Percentiles rank a stretch among this genome's conserved stretches.
Evolutionary conservation across 2,888 invertebrate genomes (phyloP).

Genomic region (Mythimna ferrago): DNA sequence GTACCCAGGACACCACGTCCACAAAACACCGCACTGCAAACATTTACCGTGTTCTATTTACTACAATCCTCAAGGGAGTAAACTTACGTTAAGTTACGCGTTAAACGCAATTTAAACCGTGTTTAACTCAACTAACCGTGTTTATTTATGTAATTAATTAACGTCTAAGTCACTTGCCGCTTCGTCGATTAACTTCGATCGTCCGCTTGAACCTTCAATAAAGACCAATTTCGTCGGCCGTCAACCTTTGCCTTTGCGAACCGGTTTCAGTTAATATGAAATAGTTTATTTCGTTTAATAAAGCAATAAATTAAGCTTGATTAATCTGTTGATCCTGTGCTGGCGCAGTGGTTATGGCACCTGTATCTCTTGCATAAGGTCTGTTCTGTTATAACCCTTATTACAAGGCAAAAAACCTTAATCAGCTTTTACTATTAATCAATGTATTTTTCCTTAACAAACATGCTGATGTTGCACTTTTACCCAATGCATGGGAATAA

Average conservation of each 20-base stretch:
- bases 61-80: constrained; percentile 24
- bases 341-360: no score
- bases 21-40: neutral
- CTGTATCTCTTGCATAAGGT: no score
- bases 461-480: no score
- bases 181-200: constrained; percentile 43
- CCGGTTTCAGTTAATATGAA: constrained; percentile 5
- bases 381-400: no score
- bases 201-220: constrained; percentile 19
- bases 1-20: neutral
- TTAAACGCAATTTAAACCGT: constrained; percentile 57
- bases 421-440: no score
- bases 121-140: constrained; percentile 52
- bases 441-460: no score
- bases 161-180: constrained; percentile 38
- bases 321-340: no score
- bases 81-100: constrained; percentile 36
- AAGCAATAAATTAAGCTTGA: neutral
- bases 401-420: no score
- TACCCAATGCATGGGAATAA: no score
- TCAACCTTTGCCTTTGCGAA: constrained; percentile 3
- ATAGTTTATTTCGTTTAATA: neutral
- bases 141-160: constrained; percentile 60
- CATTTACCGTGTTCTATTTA: neutral
- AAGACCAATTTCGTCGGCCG: constrained; percentile 30